phyloP scores from a whole-genome alignment of 2,113 vertebrate species.

The Mirounga angustirostris region DNA sequence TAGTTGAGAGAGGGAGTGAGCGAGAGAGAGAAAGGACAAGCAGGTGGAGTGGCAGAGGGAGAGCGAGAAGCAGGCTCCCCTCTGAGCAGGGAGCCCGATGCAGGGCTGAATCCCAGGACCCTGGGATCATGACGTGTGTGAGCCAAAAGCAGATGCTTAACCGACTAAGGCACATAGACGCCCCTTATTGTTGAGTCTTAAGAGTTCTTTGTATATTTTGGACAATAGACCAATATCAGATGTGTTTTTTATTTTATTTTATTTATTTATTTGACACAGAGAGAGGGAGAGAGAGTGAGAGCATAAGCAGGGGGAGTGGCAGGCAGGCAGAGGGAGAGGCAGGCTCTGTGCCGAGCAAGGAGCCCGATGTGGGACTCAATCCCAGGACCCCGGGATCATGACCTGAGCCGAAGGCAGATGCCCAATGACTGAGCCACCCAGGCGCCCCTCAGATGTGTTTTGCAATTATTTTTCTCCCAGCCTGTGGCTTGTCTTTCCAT shows the following conservation, averaged over 20 bases:
- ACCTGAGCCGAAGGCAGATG: no score
- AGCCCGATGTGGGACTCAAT: no score
- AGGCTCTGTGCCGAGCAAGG: no score
- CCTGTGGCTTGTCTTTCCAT: not conserved
- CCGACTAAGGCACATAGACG: not conserved
- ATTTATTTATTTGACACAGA: no score
- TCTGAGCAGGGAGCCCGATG: not conserved
- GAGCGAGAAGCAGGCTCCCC: not conserved
- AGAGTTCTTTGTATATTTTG: not conserved
- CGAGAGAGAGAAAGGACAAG: not conserved
- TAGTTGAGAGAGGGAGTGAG: not conserved
- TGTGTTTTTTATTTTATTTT: not conserved
- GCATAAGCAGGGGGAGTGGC: no score
- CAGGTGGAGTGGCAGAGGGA: not conserved
- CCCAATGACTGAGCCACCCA: no score
- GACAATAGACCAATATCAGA: not conserved
- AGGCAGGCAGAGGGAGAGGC: no score
- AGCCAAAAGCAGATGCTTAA: not conserved
- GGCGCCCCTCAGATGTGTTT: not conserved
- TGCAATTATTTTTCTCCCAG: not conserved
- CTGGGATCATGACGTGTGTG: no score
- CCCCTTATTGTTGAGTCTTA: not conserved
- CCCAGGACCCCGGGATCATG: no score
- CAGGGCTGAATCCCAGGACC: not conserved
- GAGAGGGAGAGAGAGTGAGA: no score